phyloP scores from a whole-genome alignment of 2,113 vertebrate species.

The Rhizomys pruinosus region DNA sequence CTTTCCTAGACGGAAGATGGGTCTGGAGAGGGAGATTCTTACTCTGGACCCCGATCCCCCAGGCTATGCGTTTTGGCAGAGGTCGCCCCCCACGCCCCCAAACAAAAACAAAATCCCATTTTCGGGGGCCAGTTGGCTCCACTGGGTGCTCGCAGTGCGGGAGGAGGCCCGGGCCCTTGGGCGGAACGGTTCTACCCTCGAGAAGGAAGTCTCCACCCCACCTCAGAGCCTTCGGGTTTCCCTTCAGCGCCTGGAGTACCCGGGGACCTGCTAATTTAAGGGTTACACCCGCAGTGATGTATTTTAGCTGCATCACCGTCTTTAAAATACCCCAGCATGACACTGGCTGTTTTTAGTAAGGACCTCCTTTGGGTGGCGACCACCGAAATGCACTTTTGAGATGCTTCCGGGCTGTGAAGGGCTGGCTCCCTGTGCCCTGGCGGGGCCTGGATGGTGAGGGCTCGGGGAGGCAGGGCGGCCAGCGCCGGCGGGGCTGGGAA shows the following conservation, averaged over 20 bases:
- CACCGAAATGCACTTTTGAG: background rate
- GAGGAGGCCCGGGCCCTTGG: background rate
- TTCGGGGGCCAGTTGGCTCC: fast-evolving
- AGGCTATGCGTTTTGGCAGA: background rate
- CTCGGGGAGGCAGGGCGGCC: background rate
- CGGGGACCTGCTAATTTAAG: background rate
- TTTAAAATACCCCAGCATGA: background rate
- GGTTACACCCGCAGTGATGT: background rate
- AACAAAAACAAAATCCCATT: background rate
- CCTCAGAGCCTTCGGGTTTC: background rate
- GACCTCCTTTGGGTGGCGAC: background rate
- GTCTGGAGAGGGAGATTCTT: too few relatives aligned
- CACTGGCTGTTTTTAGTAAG: background rate
- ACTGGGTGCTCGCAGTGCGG: background rate
- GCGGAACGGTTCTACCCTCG: background rate
- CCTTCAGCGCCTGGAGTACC: background rate
- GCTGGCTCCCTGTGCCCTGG: background rate
- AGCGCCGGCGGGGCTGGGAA: fast-evolving
- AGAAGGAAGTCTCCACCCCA: too few relatives aligned
- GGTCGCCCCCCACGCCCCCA: background rate
- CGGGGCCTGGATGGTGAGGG: background rate
- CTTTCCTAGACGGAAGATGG: background rate
- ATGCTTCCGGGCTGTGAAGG: background rate
- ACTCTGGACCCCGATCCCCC: too few relatives aligned
- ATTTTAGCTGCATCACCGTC: background rate